These are phyloP conservation scores for Phortica magna DNA, from an alignment of 2,888 invertebrate species.

Conservation along the genomic window DNA sequence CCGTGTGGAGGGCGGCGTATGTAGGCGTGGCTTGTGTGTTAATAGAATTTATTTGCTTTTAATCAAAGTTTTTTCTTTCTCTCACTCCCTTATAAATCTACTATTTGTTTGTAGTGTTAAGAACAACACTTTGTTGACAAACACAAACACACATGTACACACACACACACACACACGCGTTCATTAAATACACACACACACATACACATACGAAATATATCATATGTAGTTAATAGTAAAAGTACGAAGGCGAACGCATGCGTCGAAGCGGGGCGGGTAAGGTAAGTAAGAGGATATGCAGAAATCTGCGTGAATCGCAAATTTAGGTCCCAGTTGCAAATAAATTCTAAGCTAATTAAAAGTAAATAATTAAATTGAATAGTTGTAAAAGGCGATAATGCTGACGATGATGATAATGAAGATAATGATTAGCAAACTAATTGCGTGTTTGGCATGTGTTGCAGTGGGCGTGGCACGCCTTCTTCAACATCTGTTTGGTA, in stretches of 20 bases:
- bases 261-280: too few species aligned
- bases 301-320: background rate
- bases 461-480: background rate
- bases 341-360: conserved; percentile 19
- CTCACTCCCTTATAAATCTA: background rate
- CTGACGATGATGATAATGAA: conserved; percentile 36
- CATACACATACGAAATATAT: conserved; percentile 39
- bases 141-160: conserved; percentile 40
- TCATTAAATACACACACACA: conserved; percentile 27
- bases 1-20: background rate
- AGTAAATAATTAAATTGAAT: conserved; percentile 43
- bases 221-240: conserved; percentile 36
- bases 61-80: background rate
- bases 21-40: too few species aligned
- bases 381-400: conserved; percentile 49
- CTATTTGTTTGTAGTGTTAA: conserved; percentile 46
- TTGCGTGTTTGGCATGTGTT: background rate
- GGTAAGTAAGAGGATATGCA: background rate
- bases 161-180: conserved; percentile 31
- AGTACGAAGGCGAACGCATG: background rate
- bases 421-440: too few species aligned
- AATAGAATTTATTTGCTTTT: too few species aligned
- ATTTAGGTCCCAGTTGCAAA: conserved; percentile 62
- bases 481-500: background rate
- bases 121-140: conserved; percentile 61